These are phyloP conservation scores for Alcis repandata DNA, from an alignment of 2,888 invertebrate genomes.

Conservation along the genomic window DNA sequence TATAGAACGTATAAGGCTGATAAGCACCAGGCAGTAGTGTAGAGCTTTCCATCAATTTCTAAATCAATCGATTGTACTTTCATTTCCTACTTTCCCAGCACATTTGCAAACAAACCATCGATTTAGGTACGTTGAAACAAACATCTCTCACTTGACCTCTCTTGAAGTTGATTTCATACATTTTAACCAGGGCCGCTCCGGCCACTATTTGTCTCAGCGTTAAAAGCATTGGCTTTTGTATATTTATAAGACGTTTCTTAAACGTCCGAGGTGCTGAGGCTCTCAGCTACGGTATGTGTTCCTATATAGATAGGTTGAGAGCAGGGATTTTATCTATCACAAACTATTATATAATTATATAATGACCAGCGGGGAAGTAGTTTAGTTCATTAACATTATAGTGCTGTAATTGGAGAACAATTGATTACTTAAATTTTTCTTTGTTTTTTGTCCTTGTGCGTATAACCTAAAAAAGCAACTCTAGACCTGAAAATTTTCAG, in stretches of 20 bases:
- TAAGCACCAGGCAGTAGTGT: too few relatives aligned
- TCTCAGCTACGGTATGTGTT: background rate
- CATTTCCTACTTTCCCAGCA: background rate
- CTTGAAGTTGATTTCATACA: slow-evolving; percentile 70
- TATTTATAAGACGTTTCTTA: slow-evolving; percentile 78
- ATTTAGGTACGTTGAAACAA: slow-evolving; percentile 31
- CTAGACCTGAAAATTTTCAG: too few relatives aligned
- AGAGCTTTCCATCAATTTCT: too few relatives aligned
- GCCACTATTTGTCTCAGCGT: slow-evolving; percentile 74
- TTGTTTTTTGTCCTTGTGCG: too few relatives aligned
- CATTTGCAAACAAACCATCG: background rate
- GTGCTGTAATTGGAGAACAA: too few relatives aligned
- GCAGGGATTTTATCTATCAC: background rate
- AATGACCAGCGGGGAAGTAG: too few relatives aligned
- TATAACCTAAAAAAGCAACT: too few relatives aligned
- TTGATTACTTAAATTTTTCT: too few relatives aligned
- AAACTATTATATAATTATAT: too few relatives aligned
- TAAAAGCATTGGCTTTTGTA: slow-evolving; percentile 86
- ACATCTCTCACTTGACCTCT: slow-evolving; percentile 39
- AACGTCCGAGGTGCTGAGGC: slow-evolving; percentile 38
- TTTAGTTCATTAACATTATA: too few relatives aligned
- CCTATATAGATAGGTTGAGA: background rate
- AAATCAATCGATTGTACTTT: too few relatives aligned
- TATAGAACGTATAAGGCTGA: too few relatives aligned
- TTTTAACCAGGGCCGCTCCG: slow-evolving; percentile 72